phyloP scores from a whole-genome alignment of 2,797 vertebrate species.

The Ctenopoma kingsleyae region DNA sequence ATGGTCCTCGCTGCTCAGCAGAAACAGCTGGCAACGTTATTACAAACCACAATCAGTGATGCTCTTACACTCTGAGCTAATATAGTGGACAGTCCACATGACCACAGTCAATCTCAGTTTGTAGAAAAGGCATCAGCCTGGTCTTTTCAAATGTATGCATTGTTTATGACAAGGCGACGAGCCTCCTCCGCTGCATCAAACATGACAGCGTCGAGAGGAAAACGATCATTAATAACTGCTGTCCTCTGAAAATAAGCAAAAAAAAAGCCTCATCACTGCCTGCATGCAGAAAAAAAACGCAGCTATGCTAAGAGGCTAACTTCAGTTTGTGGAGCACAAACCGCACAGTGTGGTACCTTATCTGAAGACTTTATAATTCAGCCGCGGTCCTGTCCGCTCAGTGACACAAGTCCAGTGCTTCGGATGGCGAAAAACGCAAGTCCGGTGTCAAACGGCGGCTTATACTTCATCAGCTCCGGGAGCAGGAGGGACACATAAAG shows the following conservation, averaged over 20 bases:
- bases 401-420: conserved; percentile 62
- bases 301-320: conserved; percentile 80
- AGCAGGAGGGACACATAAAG: conserved; percentile 60
- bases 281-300: conserved; percentile 40
- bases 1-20: conserved; percentile 58
- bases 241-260: conserved; percentile 47
- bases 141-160: neutral
- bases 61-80: conserved; percentile 40
- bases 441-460: conserved; percentile 61
- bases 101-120: conserved; percentile 32
- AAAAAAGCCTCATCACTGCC: conserved; percentile 38
- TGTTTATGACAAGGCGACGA: conserved; percentile 16
- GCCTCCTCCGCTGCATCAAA: conserved; percentile 13
- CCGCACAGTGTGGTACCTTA: conserved; percentile 72
- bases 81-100: conserved; percentile 60
- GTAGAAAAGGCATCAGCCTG: conserved; percentile 5
- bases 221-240: conserved; percentile 56
- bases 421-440: conserved; percentile 52
- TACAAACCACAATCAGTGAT: conserved; percentile 50
- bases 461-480: conserved; percentile 68
- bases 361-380: conserved; percentile 73
- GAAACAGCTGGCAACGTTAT: conserved; percentile 68
- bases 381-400: conserved; percentile 71
- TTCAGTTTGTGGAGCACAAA: conserved; percentile 52
- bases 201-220: conserved; percentile 50